Base-by-base conservation (phyloP, 2,888 invertebrate species). In the Augiades crinisus region DNA sequence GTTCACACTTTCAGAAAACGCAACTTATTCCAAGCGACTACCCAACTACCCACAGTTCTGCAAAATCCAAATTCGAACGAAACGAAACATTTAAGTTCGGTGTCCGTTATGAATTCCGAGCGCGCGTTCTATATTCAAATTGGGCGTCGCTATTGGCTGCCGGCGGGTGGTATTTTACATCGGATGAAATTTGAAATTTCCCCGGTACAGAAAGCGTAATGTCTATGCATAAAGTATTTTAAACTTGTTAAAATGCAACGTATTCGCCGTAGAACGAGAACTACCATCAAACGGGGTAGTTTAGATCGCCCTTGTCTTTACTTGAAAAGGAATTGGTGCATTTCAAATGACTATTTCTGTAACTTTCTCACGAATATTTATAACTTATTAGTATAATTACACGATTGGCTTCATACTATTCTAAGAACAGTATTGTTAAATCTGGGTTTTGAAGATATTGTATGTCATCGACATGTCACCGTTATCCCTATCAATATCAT, bases 221-320 rank as follows among this genome's bases (percentile, higher is more conserved):
- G 76, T 86, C 87, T 84, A 86, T 87, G 87, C 86, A 87, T 87
- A 88, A 87, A 87, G 83, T 86, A 87, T 87, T 86, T 81, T 79
- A 78, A 86, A 86, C 81, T 86, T 80, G 86, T 86, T 86, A 80
- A 86, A 86, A 87, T 87, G 84, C 86, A 87, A 82, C 81, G 82
- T 79, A 77, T 79, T 81, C 41, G 34, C 74, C 58, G 55, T 54
- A 61, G 43, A 57, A 54, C 60, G 60, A 62, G 65, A 60, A 53
- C 63, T 60, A 64, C 56, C 68, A 70, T 71, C 73, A 71, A 74
- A 77, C 68, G 75, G 64, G 76, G 75, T 77, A 81, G 76, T 77
- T 78, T 75, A 68, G 66, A 62, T 60, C 66, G 62, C 67, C 72
- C 71, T n/a, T n/a, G 67, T 68, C 73, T 72, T 78, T 74, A 68